A percentile compares a stretch with the other conserved stretches of the same genome.
Evolutionary conservation across 2,888 invertebrate species (phyloP).

Genomic region (Hipparchia semele): DNA sequence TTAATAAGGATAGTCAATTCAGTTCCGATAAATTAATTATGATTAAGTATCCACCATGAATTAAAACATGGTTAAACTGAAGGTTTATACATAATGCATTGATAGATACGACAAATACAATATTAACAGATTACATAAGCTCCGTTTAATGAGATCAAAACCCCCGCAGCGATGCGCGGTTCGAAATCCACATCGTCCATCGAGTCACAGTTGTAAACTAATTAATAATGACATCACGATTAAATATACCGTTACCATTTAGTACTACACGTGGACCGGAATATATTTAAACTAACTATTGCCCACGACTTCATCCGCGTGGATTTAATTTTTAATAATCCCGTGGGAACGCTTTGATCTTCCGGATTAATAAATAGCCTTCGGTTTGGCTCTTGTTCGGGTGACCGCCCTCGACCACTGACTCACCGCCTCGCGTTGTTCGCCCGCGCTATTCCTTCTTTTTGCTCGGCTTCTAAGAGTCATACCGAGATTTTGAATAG

Average conservation of each 20-base stretch:
- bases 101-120: slow-evolving; percentile 19
- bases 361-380: too few relatives aligned
- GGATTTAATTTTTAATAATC: too few relatives aligned
- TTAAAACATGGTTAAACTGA: not conserved
- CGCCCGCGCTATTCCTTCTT: too few relatives aligned
- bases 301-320: too few relatives aligned
- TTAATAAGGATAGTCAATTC: too few relatives aligned
- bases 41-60: not conserved
- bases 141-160: slow-evolving; percentile 34
- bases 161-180: slow-evolving; percentile 25
- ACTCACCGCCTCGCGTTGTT: too few relatives aligned
- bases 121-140: slow-evolving; percentile 23
- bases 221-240: slow-evolving; percentile 31
- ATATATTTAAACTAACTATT: slow-evolving; percentile 7
- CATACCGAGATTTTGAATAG: too few relatives aligned
- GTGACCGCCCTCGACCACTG: too few relatives aligned
- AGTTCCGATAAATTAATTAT: not conserved
- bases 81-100: not conserved
- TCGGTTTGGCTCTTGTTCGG: too few relatives aligned
- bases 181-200: slow-evolving; percentile 25
- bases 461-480: too few relatives aligned
- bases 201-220: slow-evolving; percentile 34
- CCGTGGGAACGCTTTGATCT: too few relatives aligned
- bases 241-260: slow-evolving; percentile 16
- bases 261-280: not conserved